phyloP scores from a whole-genome alignment of 2,113 vertebrate genomes.

The Motacilla alba region DNA sequence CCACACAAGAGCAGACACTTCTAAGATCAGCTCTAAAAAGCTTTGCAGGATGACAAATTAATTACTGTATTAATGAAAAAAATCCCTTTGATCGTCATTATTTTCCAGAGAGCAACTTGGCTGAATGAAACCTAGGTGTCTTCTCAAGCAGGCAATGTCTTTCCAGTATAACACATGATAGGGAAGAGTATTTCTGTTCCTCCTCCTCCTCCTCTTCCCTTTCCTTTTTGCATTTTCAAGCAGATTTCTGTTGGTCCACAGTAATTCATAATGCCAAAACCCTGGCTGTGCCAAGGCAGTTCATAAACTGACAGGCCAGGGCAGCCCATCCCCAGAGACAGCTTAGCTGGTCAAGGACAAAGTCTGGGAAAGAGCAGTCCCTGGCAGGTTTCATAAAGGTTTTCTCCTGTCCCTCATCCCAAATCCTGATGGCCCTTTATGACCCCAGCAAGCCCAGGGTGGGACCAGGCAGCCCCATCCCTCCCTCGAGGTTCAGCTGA shows the following conservation, averaged over 20 bases:
- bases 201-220: neutral
- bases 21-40: neutral
- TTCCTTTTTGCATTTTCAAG: neutral
- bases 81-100: rapidly evolving
- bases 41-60: neutral
- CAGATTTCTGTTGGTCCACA: neutral
- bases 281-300: neutral
- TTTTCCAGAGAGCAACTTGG: neutral
- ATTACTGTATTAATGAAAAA: neutral
- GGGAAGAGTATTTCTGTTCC: neutral
- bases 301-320: rapidly evolving
- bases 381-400: neutral
- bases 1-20: neutral
- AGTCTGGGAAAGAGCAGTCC: rapidly evolving
- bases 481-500: rapidly evolving
- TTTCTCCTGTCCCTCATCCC: neutral
- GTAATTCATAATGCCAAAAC: neutral
- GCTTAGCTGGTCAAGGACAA: neutral
- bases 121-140: neutral
- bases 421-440: neutral
- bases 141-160: neutral
- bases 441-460: neutral
- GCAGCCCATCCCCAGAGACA: rapidly evolving
- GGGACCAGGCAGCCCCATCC: rapidly evolving
- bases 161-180: neutral